phyloP scores from a whole-genome alignment of 2,113 vertebrate species.

The Lucifuga dentata region DNA sequence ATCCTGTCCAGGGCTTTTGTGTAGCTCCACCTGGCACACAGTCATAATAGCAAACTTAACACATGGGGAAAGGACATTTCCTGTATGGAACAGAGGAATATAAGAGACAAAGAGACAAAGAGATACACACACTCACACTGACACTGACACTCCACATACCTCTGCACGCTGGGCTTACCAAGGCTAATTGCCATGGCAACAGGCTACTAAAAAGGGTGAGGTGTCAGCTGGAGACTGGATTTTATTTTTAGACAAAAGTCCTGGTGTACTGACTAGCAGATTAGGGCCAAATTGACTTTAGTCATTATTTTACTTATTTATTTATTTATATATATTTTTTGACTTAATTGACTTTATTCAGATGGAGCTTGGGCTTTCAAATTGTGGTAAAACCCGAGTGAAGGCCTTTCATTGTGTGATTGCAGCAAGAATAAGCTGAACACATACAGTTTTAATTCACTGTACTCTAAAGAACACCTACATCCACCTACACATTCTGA shows the following conservation, averaged over 20 bases:
- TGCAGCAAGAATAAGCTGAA: background rate
- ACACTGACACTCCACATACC: conserved; percentile 17
- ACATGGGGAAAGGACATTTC: conserved; percentile 20
- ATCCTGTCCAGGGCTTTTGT: conserved; percentile 33
- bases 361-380: conserved; percentile 19
- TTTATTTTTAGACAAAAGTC: conserved; percentile 46
- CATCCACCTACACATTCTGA: background rate
- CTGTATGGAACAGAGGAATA: conserved; percentile 42
- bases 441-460: background rate
- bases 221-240: conserved; percentile 53
- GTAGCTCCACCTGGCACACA: conserved; percentile 25
- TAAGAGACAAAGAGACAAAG: background rate
- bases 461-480: background rate
- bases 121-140: conserved; percentile 19
- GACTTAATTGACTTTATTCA: conserved; percentile 37
- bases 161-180: conserved; percentile 28
- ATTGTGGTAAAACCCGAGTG: conserved; percentile 1
- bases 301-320: too few species aligned
- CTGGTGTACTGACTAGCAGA: conserved; percentile 24
- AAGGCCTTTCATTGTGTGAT: background rate
- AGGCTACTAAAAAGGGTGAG: conserved; percentile 44
- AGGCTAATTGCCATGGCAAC: conserved; percentile 74
- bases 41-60: conserved; percentile 36
- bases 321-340: too few species aligned
- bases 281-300: conserved; percentile 17